Evolutionary conservation across 2,888 invertebrate genomes (phyloP), one percentile per base, ranked within the genome.

Genomic region (Epiblema foenella): DNA sequence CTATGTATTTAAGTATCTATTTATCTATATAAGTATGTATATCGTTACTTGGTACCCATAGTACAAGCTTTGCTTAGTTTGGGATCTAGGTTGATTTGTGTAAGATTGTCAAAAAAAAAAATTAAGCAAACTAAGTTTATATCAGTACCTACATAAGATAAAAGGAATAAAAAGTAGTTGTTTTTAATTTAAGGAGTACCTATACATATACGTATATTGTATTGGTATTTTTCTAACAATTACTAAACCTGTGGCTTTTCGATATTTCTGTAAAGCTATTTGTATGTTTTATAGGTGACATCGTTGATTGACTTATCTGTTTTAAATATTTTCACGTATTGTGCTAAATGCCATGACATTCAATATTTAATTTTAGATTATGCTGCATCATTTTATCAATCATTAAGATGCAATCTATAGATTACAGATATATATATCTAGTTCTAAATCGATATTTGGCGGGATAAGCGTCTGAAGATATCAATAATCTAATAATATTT

Each of bases 291-390:
- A 59, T 10, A 42, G n/a, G n/a, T 59, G 42, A 42, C 1, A 42
- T 42, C 33, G 3, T 46, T 46, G 17, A 17, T 58, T 39, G 39
- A 10, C 18, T 18, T 39, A 39, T 58, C 37, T 18, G 0, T 18
- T 12, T 42, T 59, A n/a, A 24, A 10, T 17, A 11, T 18, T 18
- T 49, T 29, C 57, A 64, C 57, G 57, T 18, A 18, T 3, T 29
- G 15, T 17, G 11, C 63, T 39, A 46, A n/a, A 64, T 58, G 49
- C 42, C 64, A 69, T 69, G 69, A 69, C 69, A 65, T 18, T 46
- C 46, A 8, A 56, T 56, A 42, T 49, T 69, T 11, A 24, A 49
- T 10, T 52, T 2, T 42, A 54, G 42, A 33, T 5, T 29, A 29
- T 4, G 42, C 29, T 59, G 69, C 64, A 64, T 37, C n/a, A 46